Conservation (phyloP, 2,113 vertebrate genomes). For the Struthio camelus region DNA sequence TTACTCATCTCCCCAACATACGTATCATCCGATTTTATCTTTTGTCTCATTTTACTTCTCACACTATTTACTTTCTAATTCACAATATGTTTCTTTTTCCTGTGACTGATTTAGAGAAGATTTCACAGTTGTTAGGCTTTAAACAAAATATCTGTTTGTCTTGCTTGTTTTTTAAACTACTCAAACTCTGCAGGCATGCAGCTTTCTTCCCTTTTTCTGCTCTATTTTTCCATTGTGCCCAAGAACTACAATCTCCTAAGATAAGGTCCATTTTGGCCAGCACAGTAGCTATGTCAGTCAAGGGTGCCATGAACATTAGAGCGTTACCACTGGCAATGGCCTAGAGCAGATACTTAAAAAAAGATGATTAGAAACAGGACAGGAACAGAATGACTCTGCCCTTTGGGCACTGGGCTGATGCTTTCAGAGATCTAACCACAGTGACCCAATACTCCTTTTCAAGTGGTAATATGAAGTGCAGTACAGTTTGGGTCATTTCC, state of each 20-base stretch:
- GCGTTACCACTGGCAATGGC: background rate
- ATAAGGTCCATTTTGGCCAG: background rate
- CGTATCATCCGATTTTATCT: background rate
- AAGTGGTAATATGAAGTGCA: background rate
- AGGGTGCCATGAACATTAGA: background rate
- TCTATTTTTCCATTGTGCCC: background rate
- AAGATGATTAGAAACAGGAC: background rate
- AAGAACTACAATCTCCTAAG: background rate
- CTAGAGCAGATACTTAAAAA: background rate
- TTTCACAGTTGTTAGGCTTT: background rate
- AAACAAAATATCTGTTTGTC: background rate
- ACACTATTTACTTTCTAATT: background rate
- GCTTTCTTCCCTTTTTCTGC: background rate
- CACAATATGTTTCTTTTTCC: background rate
- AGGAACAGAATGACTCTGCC: background rate
- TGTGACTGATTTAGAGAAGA: background rate
- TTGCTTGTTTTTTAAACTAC: background rate
- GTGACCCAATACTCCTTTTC: background rate
- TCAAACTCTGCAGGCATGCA: background rate
- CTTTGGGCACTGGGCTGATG: background rate
- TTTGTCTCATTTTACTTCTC: background rate
- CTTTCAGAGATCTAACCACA: background rate
- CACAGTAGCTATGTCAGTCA: background rate
- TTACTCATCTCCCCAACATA: background rate
- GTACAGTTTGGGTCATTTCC: background rate